Percentiles rank a stretch among this genome's conserved stretches.
phyloP scores from a whole-genome alignment of 2,888 invertebrate genomes.

The Stratiomys singularior region DNA sequence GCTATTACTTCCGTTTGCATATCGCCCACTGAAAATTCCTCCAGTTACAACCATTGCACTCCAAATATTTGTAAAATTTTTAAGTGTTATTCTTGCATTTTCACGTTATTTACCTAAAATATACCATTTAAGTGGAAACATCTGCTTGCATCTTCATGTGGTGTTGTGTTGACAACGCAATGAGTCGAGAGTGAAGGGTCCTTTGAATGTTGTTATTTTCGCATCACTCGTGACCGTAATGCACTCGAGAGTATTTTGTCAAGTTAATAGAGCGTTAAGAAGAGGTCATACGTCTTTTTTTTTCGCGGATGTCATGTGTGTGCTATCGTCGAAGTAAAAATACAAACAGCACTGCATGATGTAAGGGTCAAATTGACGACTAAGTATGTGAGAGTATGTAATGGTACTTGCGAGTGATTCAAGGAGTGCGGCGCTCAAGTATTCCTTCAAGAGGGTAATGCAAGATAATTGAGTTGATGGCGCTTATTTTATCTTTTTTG shows the following conservation, averaged over 20 bases:
- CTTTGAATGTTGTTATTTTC: not conserved
- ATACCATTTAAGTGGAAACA: conserved; percentile 27
- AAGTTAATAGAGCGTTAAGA: conserved; percentile 30
- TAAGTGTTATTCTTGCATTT: conserved; percentile 16
- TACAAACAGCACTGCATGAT: too few species aligned
- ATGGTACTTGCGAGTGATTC: too few species aligned
- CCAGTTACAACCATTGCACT: not conserved
- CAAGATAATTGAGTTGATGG: too few species aligned
- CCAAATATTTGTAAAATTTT: conserved; percentile 1
- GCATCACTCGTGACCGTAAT: not conserved
- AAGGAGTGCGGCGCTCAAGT: too few species aligned
- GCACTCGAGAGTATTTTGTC: conserved; percentile 18
- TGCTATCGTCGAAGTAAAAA: too few species aligned
- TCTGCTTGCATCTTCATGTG: conserved; percentile 14
- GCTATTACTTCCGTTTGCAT: not conserved
- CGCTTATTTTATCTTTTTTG: too few species aligned
- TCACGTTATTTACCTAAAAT: too few species aligned
- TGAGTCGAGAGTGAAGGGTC: too few species aligned
- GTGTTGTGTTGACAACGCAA: too few species aligned
- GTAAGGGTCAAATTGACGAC: not conserved
- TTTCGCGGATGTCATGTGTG: not conserved
- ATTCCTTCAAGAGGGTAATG: too few species aligned
- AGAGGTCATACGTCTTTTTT: conserved; percentile 15
- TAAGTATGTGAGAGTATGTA: not conserved
- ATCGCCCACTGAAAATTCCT: not conserved